Evolutionary conservation across 2,888 invertebrate genomes (phyloP), one percentile per base, ranked within the genome.

Genomic region (Polymixis flavicincta): DNA sequence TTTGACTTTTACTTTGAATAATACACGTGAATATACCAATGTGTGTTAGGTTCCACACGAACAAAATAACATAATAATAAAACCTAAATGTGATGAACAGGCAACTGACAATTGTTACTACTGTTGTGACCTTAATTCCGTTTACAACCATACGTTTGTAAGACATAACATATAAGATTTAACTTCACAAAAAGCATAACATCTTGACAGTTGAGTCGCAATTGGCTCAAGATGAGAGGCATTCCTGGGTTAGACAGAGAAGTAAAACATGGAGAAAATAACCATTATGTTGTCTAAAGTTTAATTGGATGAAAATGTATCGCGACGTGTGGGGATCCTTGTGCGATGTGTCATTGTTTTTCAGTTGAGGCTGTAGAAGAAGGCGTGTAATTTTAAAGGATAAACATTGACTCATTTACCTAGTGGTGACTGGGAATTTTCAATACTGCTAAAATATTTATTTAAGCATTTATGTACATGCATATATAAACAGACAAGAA

Each of bases 281-380:
- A 8, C 59, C 61, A 74, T 80, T 80, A 70, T 69, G 14, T 57
- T 74, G 73, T 83, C 78, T 71, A 72, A 83, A 86, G 64, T 78
- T 74, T 85, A 85, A 86, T 86, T 86, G 80, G 71, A 78, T 45
- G 83, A 64, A 84, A 82, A 85, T 83, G 76, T 80, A 81, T 78
- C 6, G 28, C 7, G 52, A 57, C 66, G 28, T 57, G 69, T 70
- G 71, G 25, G 74, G 80, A 80, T 81, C 61, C 19, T 74, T 83
- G 28, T 8, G 13, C 7, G 19, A 19, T 72, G 66, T 72, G 66
- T 78, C 84, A 84, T 70, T 78, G 83, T 78, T 66, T 66, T 37
- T n/a, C 32, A 25, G n/a, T 55, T n/a, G 7, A 50, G 13, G 8
- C 55, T 32, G 50, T 65, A 17, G 9, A 25, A 25, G 57, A 25